phyloP scores from a whole-genome alignment of 1,140 invertebrate genomes.

The Brachionus koreanus region DNA sequence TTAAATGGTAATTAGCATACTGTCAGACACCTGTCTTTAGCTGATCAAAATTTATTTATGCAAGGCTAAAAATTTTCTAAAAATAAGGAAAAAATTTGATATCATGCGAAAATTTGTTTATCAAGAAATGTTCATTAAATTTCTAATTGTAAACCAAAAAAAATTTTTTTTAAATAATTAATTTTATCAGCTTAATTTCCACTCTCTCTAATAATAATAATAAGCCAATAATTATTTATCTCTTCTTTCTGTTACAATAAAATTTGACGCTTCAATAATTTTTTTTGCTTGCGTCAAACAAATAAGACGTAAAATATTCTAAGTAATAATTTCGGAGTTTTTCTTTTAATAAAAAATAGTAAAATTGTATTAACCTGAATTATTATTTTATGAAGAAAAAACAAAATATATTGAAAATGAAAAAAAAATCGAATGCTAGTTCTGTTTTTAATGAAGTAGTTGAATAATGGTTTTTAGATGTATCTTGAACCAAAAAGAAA shows the following conservation, averaged over 20 bases:
- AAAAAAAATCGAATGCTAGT: not conserved
- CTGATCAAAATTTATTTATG: not conserved
- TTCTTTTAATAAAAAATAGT: not conserved
- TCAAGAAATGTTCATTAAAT: not conserved
- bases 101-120: not conserved
- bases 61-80: not conserved
- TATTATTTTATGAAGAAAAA: no score
- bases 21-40: not conserved
- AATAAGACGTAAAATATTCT: not conserved
- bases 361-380: not conserved
- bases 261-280: not conserved
- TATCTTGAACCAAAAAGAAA: not conserved
- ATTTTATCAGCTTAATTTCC: not conserved
- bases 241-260: not conserved
- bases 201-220: not conserved
- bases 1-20: not conserved
- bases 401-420: not conserved
- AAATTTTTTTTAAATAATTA: not conserved
- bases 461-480: not conserved
- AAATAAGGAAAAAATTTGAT: not conserved
- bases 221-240: not conserved
- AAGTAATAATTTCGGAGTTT: not conserved
- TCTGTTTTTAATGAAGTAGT: not conserved
- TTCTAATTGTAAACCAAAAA: not conserved
- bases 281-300: not conserved